Evolutionary conservation across 2,113 vertebrate genomes (phyloP), one percentile per base, ranked within the genome.

Genomic region (Hyla sarda): DNA sequence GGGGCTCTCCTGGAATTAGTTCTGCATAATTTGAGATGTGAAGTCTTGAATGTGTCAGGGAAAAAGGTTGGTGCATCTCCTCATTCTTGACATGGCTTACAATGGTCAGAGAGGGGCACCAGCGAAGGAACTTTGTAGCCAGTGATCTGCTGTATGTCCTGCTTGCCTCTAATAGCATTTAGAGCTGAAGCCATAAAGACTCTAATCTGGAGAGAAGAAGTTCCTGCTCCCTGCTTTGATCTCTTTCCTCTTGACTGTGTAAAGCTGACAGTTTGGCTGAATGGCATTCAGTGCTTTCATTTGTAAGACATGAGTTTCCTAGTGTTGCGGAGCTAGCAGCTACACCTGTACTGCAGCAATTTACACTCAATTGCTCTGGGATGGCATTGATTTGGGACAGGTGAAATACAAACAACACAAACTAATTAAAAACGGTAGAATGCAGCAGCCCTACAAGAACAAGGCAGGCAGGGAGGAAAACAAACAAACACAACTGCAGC

Each of bases 351-450:
- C 93, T 92, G 92, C 82, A 92, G 89, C 92, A 93, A 94, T 94
- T 93, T 94, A 94, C 94, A 92, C 90, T 89, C 90, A 92, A 91
- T 92, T 91, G 93, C 94, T 94, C 90, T 85, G 88, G 93, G 93
- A 94, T 92, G 90, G 90, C 93, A 91, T 92, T 94, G 93, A 94
- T 94, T 95, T 92, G 92, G 94, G 91, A 92, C 72, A 91, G 92
- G 91, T 92, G 92, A 94, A 91, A 92, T 89, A 91, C 91, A 93
- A 93, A 93, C 91, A 93, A 93, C 91, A 93, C 93, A 92, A 94
- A 94, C 92, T 95, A 94, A 95, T 96, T 95, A 94, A 94, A 93
- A 94, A 90, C 90, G 92, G 94, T 93, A 94, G 92, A 93, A 94
- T 92, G 89, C 90, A 92, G 89, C 93, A 92, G 89, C 93, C 95